phyloP scores from a whole-genome alignment of 2,888 invertebrate genomes.

The Ditylenchus weischeri region DNA sequence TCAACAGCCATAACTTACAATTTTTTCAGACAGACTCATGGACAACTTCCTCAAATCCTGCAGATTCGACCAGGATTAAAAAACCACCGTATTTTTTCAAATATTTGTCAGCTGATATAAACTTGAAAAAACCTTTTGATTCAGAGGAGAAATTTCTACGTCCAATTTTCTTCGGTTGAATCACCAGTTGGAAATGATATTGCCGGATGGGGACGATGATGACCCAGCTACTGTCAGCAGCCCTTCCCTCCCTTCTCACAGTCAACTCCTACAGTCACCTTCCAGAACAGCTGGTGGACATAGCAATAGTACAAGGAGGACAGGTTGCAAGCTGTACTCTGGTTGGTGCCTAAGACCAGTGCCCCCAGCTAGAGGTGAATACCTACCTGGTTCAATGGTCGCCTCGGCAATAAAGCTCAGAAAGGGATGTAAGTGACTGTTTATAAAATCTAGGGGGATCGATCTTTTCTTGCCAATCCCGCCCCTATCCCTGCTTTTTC shows the following conservation, averaged over 20 bases:
- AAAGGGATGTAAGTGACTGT: conserved; percentile 39
- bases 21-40: background rate
- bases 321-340: conserved; percentile 23
- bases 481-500: too few relatives aligned
- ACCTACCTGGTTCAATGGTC: conserved; percentile 16
- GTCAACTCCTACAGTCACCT: background rate
- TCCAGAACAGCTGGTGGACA: background rate
- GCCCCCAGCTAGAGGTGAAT: conserved; percentile 34
- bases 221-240: background rate
- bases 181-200: conserved; percentile 55
- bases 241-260: background rate
- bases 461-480: too few relatives aligned
- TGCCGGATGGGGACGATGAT: conserved; percentile 40
- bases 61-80: conserved; percentile 9
- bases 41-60: conserved; percentile 19
- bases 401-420: conserved; percentile 42
- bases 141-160: too few relatives aligned
- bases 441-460: conserved; percentile 8
- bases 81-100: too few relatives aligned
- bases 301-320: too few relatives aligned
- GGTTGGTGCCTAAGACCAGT: conserved; percentile 35
- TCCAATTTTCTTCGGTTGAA: conserved; percentile 33
- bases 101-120: too few relatives aligned
- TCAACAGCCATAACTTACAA: too few relatives aligned
- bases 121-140: too few relatives aligned